phyloP scores from a whole-genome alignment of 2,797 vertebrate genomes.

The Potorous gilbertii region DNA sequence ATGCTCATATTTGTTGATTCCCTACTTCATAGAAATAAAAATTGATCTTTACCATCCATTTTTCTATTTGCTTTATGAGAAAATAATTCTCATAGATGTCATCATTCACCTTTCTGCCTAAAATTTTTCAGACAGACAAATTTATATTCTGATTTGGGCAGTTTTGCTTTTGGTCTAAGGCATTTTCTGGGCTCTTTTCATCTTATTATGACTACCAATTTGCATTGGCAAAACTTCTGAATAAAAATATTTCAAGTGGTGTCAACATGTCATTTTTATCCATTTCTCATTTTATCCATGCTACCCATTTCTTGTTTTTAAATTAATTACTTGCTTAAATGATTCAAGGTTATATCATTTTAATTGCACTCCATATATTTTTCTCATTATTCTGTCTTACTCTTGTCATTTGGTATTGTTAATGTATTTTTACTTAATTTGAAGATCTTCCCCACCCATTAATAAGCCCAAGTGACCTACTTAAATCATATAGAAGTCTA shows the following conservation, averaged over 20 bases:
- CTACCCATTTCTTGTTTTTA: background rate
- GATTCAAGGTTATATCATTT: background rate
- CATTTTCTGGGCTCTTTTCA: background rate
- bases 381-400: no score
- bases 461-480: no score
- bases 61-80: background rate
- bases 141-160: background rate
- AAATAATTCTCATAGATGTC: background rate
- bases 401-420: no score
- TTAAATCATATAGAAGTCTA: no score
- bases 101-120: background rate
- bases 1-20: background rate
- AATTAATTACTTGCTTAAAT: background rate
- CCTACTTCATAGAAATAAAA: background rate
- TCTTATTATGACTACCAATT: background rate
- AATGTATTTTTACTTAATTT: no score
- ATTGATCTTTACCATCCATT: background rate
- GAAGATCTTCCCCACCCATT: no score
- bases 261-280: background rate
- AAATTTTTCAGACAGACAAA: background rate
- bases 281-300: background rate
- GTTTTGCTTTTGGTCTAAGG: background rate
- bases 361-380: no score
- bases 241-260: background rate
- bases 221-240: background rate